Evolutionary conservation across 2,113 vertebrate genomes (phyloP), one percentile per base, ranked within the genome.

Genomic region (Maccullochella peelii): DNA sequence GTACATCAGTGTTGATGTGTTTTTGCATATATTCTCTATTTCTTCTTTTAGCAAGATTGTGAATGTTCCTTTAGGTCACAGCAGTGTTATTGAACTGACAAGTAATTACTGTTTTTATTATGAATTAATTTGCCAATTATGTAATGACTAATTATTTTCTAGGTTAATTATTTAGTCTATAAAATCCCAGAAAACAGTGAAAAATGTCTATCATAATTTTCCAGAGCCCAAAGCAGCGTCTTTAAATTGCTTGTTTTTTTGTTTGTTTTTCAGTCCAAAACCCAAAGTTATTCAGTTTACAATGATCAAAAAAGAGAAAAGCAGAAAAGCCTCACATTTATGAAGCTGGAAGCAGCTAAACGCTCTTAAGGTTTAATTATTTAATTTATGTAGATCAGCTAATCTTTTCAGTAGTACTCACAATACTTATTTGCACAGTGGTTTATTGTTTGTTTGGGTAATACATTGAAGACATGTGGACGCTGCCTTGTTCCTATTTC

Each of bases 61-160:
- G 9, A 70, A 42, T 65, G 55, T 77, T 36, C 21, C 49, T 59
- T 72, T 36, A n/a, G 59, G 61, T 81, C 55, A 83, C 30, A 33
- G 61, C 65, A 50, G 30, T 2, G 4, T 38, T 49, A 54, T 72
- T 55, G 38, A 78, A 74, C 11, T 38, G 65, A 47, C 4, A 59
- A 65, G 27, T 68, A 81, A 86, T 63, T 80, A 49, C 14, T 70
- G 10, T 62, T 75, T 76, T 76, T 23, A 81, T 58, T 65, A 69
- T 40, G 25, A 63, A 81, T 74, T 79, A 72, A 52, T 80, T 27
- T 72, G 70, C 11, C 21, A 25, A 27, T 85, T 30, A 52, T 68
- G 63, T n/a, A 23, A 73, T 54, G 23, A 14, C 33, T 61, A 27
- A 68, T 80, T 80, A 4, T 54, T 77, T 65, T 63, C 70, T 40